Base-by-base conservation (phyloP, 2,797 vertebrate species). In the Syndactyla subalaris region DNA sequence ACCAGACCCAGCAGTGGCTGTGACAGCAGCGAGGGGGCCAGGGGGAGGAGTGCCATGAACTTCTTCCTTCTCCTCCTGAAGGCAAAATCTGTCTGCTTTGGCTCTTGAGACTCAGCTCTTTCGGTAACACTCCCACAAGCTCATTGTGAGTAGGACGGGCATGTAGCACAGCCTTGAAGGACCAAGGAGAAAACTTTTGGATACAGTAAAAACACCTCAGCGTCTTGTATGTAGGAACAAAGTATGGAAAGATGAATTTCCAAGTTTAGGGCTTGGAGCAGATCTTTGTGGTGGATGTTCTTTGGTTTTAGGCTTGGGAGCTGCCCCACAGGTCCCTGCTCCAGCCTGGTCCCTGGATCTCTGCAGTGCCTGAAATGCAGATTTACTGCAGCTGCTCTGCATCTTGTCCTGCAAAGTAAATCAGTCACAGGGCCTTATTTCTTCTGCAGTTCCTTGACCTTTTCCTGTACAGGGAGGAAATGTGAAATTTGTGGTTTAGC, bases 361-460 rank as follows among this genome's bases (percentile, higher is more conserved):
- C 85, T 55, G 59, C 83, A 59, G 74, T n/a, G 66, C 48, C 58
- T 73, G 76, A 82, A 82, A 74, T 71, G 55, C 71, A 87, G 74
- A 89, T 95, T 93, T 85, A 79, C 71, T 92, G 93, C 71, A 71
- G 46, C 83, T 65, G 5, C 41, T 51, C 79, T 45, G 43, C 76
- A 30, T 41, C 73, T 62, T 79, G 29, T 66, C 71, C 86, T 93
- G 59, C 71, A 63, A 57, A 95, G 76, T 59, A 48, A 19, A 59
- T 88, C 80, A 67, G 14, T 30, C 48, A 23, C 5, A 18, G 52
- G 54, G 20, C 75, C 76, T 65, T 70, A 45, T 24, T 85, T 91
- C 67, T 61, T 80, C 58, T 54, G 7, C 55, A 34, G 27, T 24
- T 91, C 48, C 85, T 66, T 88, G 82, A 75, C 81, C 55, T 92